Evolutionary conservation across 2,888 invertebrate genomes (phyloP).

Genomic region (Carabus problematicus): DNA sequence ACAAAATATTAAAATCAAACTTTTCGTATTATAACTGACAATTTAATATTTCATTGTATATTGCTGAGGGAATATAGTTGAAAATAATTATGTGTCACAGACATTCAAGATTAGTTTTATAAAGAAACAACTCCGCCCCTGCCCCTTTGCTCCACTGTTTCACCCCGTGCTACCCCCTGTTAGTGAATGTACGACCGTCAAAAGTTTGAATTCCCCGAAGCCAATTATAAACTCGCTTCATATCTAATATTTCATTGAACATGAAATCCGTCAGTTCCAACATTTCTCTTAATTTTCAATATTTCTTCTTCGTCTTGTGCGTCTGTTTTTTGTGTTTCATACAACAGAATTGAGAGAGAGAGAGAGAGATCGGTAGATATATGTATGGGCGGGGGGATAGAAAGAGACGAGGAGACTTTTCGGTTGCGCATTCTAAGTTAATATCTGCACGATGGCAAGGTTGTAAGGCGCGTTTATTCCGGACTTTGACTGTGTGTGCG

Average conservation of each 20-base stretch:
- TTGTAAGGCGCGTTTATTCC: too few relatives aligned
- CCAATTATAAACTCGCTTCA: constrained; percentile 40
- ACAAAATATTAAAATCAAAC: too few relatives aligned
- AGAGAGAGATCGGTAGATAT: background rate
- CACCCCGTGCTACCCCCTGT: too few relatives aligned
- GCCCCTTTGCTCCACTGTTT: too few relatives aligned
- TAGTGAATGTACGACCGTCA: background rate
- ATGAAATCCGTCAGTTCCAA: constrained; percentile 40
- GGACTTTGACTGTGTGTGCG: too few relatives aligned
- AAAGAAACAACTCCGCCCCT: too few relatives aligned
- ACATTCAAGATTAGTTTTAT: too few relatives aligned
- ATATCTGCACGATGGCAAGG: constrained; percentile 3
- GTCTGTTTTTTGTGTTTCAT: constrained; percentile 23
- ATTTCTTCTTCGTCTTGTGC: constrained; percentile 30
- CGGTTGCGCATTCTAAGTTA: constrained; percentile 6
- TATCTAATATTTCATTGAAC: constrained; percentile 42
- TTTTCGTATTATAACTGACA: too few relatives aligned
- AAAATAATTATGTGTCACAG: too few relatives aligned
- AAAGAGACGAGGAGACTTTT: background rate
- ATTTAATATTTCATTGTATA: too few relatives aligned
- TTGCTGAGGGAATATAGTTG: too few relatives aligned
- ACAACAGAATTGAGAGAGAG: background rate
- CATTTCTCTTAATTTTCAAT: constrained; percentile 43
- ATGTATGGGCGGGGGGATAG: background rate
- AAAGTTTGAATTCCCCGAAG: constrained; percentile 34